Evolutionary conservation across 2,888 invertebrate genomes (phyloP).

Genomic region (Acholoe squamosa): DNA sequence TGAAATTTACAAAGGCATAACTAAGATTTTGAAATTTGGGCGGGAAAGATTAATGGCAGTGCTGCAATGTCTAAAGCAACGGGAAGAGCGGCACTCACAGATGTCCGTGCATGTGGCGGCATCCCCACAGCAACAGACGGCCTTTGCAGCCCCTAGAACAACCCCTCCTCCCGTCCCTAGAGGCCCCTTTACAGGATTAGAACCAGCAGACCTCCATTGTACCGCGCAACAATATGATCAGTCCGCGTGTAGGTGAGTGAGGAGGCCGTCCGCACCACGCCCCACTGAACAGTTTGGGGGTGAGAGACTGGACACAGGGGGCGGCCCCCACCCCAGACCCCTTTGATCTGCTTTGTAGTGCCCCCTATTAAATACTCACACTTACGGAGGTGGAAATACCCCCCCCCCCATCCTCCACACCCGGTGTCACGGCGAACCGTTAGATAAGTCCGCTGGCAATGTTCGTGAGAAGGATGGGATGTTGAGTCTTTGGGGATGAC

Average conservation of each 20-base stretch:
- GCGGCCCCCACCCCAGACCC: not conserved
- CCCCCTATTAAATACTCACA: conserved; percentile 23
- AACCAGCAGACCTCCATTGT: conserved; percentile 32
- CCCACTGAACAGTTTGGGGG: conserved; percentile 4
- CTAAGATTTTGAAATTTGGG: not conserved
- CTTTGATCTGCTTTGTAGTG: conserved; percentile 33
- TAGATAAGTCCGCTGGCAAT: not conserved
- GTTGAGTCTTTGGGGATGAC: not conserved
- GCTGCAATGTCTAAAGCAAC: not conserved
- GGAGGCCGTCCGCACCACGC: conserved; percentile 24
- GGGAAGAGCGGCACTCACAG: conserved; percentile 39
- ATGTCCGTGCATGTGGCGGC: conserved; percentile 53
- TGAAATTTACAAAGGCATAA: not conserved
- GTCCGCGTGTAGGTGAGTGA: conserved; percentile 43
- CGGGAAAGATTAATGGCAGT: not conserved
- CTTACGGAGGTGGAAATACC: not conserved
- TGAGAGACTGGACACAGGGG: conserved; percentile 20
- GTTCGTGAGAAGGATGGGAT: not conserved
- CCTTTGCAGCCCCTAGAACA: conserved; percentile 40
- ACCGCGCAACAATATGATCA: conserved; percentile 45
- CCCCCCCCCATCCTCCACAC: not conserved
- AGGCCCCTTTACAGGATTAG: conserved; percentile 22
- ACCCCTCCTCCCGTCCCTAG: not conserved
- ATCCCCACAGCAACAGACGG: conserved; percentile 38
- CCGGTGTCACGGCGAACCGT: not conserved